Percentiles rank a stretch among this genome's conserved stretches.
These are phyloP conservation scores for Plagodis dolabraria DNA, from an alignment of 2,888 invertebrate genomes.

Conservation along the genomic window DNA sequence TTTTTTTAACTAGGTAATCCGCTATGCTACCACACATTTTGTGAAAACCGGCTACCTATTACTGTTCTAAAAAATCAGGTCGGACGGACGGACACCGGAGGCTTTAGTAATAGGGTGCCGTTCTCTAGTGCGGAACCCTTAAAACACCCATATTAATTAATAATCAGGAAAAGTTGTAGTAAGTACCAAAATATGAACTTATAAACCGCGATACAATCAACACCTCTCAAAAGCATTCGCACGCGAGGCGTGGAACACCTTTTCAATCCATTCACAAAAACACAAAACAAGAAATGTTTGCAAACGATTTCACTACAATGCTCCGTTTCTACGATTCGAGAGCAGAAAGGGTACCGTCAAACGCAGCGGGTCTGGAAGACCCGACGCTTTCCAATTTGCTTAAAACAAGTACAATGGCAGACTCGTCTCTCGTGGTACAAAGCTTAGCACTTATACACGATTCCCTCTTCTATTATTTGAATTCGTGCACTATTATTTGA, in stretches of 20 bases:
- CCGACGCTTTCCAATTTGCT: slow-evolving; percentile 65
- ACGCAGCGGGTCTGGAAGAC: slow-evolving; percentile 35
- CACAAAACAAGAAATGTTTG: slow-evolving; percentile 44
- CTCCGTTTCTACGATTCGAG: slow-evolving; percentile 40
- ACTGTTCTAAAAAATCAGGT: no score
- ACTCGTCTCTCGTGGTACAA: slow-evolving; percentile 36
- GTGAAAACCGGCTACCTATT: no score
- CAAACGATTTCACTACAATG: slow-evolving; percentile 62
- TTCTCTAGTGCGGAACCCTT: no score
- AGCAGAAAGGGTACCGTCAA: slow-evolving; percentile 47
- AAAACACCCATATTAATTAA: no score
- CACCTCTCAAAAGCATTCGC: slow-evolving; percentile 11
- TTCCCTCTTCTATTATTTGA: slow-evolving; percentile 21
- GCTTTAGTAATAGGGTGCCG: no score
- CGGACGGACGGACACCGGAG: no score
- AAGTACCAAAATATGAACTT: not conserved
- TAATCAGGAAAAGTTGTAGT: no score
- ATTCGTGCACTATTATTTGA: slow-evolving; percentile 13
- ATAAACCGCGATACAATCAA: slow-evolving; percentile 6
- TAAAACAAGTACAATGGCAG: slow-evolving; percentile 65
- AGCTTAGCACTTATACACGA: slow-evolving; percentile 28
- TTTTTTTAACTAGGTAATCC: no score
- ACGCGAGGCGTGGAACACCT: slow-evolving; percentile 18
- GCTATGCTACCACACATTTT: no score
- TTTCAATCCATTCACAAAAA: slow-evolving; percentile 16